Percentiles rank a stretch among this genome's conserved stretches.
These are phyloP conservation scores for Mythimna loreyi DNA, from an alignment of 2,888 invertebrate species.

Conservation along the genomic window DNA sequence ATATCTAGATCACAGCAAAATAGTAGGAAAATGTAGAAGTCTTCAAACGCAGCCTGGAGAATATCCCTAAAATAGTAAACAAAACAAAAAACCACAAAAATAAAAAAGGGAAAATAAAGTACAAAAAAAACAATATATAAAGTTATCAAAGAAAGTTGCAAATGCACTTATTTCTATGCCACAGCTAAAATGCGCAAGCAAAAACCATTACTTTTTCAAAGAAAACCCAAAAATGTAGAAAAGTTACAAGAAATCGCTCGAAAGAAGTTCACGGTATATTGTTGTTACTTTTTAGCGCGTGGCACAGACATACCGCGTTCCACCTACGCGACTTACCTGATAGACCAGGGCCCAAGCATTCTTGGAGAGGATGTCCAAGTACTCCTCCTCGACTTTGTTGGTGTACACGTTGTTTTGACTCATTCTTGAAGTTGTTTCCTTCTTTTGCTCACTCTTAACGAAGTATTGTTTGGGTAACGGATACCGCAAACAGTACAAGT, in stretches of 20 bases:
- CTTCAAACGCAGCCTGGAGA: neutral
- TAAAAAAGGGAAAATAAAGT: neutral
- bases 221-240: neutral
- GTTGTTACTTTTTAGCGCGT: slow-evolving; percentile 72
- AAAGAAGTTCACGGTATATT: slow-evolving; percentile 28
- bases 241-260: slow-evolving; percentile 34
- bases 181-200: slow-evolving; percentile 43
- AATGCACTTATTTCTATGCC: slow-evolving; percentile 43
- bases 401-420: slow-evolving; percentile 66
- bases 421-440: slow-evolving; percentile 55
- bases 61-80: neutral
- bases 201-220: slow-evolving; percentile 9
- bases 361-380: slow-evolving; percentile 92
- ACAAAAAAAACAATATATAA: neutral
- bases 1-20: neutral
- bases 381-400: slow-evolving; percentile 92
- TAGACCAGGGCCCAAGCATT: slow-evolving; percentile 93
- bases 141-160: slow-evolving; percentile 24
- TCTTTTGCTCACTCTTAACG: slow-evolving; percentile 53
- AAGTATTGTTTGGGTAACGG: slow-evolving; percentile 63
- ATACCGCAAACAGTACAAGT: slow-evolving; percentile 57
- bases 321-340: slow-evolving; percentile 91
- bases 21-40: neutral
- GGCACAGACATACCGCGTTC: slow-evolving; percentile 73
- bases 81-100: neutral